Conservation (phyloP, 2,797 vertebrate genomes). For the Thripadectes ignobilis region DNA sequence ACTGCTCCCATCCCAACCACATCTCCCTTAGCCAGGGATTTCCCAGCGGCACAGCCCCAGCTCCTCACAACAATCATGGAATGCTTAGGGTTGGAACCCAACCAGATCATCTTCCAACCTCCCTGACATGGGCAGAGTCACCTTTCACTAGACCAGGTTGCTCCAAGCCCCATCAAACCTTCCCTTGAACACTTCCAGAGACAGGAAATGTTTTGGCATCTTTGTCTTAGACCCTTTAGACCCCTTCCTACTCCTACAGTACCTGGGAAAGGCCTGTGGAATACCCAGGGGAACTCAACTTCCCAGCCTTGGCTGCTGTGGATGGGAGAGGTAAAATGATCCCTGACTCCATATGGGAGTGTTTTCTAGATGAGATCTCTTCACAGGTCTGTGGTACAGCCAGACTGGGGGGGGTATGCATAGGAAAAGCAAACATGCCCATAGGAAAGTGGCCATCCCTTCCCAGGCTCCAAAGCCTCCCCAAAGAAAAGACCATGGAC, state of each 20-base stretch:
- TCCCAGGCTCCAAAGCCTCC: neutral
- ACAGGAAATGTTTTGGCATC: neutral
- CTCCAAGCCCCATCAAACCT: accelerated
- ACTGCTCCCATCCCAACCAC: neutral
- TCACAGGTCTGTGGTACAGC: neutral
- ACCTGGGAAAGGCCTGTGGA: neutral
- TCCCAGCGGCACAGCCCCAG: neutral
- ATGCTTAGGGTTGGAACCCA: neutral
- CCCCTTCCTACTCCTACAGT: neutral
- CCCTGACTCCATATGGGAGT: neutral
- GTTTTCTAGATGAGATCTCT: neutral
- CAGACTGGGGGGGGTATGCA: no score
- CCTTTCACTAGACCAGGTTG: neutral
- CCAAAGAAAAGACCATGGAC: neutral
- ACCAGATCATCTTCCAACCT: neutral
- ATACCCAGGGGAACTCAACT: neutral
- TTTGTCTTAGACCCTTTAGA: neutral
- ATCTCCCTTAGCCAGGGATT: neutral
- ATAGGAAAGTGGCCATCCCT: neutral
- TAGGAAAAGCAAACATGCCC: neutral
- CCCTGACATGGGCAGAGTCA: neutral
- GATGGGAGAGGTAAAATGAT: neutral
- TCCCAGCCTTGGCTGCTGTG: neutral
- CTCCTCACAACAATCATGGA: neutral
- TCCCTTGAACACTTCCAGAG: neutral